phyloP scores from a whole-genome alignment of 2,888 invertebrate species.

The Lasioglossum marginatum region DNA sequence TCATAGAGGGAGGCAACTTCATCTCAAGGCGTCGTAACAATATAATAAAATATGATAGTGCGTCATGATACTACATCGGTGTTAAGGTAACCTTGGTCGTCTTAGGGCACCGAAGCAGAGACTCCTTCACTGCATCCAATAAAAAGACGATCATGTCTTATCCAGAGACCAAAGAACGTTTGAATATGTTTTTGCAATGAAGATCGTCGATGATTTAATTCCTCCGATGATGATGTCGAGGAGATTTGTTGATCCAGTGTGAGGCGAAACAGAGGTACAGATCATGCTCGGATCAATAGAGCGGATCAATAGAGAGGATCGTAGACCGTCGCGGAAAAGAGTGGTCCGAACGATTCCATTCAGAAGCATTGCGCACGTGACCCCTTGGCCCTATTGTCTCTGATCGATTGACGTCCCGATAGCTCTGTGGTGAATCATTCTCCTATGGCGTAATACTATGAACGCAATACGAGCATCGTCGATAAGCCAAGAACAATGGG shows the following conservation, averaged over 20 bases:
- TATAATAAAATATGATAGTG: too few relatives aligned
- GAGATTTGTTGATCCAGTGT: neutral
- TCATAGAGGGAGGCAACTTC: too few relatives aligned
- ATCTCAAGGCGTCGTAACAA: too few relatives aligned
- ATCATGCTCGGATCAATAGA: neutral
- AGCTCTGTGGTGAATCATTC: conserved; percentile 58
- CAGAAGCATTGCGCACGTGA: conserved; percentile 49
- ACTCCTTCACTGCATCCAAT: neutral
- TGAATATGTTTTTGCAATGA: neutral
- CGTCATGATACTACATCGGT: neutral
- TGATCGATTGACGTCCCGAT: conserved; percentile 66
- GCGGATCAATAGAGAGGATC: conserved; percentile 7
- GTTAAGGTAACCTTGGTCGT: neutral
- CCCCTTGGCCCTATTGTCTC: conserved; percentile 54
- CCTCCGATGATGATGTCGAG: neutral
- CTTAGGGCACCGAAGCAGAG: neutral
- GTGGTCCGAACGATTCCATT: conserved; percentile 56
- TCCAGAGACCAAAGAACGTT: neutral
- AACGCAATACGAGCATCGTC: conserved; percentile 37
- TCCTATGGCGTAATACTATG: conserved; percentile 50
- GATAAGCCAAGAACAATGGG: conserved; percentile 47
- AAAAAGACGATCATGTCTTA: neutral
- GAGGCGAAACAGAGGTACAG: neutral
- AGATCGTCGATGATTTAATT: conserved; percentile 2
- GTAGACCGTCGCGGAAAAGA: conserved; percentile 17